Evolutionary conservation across 2,113 vertebrate species (phyloP).

Genomic region (Eulacestoma nigropectus): DNA sequence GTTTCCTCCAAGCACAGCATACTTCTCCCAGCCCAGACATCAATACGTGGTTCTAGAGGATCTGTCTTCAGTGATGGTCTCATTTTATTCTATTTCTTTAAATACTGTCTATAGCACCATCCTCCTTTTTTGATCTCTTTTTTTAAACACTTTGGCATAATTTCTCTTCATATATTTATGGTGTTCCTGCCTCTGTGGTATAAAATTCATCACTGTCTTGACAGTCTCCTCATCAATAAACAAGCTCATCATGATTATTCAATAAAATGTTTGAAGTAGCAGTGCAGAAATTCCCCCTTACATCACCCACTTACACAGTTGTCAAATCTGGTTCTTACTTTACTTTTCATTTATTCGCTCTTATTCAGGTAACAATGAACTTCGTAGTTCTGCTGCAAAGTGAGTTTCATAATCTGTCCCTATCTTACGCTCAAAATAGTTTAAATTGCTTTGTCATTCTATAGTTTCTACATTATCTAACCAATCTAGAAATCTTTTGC

Average conservation of each 20-base stretch:
- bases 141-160: background rate
- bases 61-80: background rate
- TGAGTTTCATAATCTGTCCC: background rate
- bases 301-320: background rate
- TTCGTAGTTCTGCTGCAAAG: background rate
- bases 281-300: background rate
- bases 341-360: background rate
- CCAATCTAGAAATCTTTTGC: background rate
- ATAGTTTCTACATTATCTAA: background rate
- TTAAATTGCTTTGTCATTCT: background rate
- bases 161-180: background rate
- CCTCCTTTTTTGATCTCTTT: accelerated
- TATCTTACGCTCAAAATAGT: background rate
- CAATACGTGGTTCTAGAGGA: background rate
- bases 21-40: background rate
- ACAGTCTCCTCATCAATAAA: background rate
- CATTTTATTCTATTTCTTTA: background rate
- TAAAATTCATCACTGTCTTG: background rate
- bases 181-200: background rate
- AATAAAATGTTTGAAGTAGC: background rate
- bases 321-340: background rate
- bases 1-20: background rate
- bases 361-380: background rate
- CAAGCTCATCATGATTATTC: background rate
- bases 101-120: background rate